These are phyloP conservation scores for Eulemur albifrons DNA, from an alignment of 2,797 vertebrate species.

Conservation along the genomic window DNA sequence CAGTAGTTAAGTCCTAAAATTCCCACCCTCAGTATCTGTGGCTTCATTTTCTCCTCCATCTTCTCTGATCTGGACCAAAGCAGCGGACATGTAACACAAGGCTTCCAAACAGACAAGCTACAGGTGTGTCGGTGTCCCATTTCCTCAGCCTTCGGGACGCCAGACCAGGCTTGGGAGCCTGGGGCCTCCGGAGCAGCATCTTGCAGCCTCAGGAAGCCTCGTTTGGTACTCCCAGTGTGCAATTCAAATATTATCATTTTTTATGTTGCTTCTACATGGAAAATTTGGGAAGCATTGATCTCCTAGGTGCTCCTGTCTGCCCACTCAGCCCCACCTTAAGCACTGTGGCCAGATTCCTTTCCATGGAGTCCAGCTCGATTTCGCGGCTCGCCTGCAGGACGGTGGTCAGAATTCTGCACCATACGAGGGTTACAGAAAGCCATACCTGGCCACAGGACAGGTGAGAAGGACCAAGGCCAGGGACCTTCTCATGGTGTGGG, in stretches of 20 bases:
- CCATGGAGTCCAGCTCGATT: fast-evolving
- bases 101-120: background rate
- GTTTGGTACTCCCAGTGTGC: background rate
- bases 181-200: background rate
- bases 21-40: background rate
- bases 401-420: background rate
- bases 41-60: background rate
- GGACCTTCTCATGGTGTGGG: background rate
- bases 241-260: background rate
- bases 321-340: background rate
- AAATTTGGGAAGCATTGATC: background rate
- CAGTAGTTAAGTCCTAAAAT: background rate
- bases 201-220: background rate
- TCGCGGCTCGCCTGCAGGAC: background rate
- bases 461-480: fast-evolving
- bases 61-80: background rate
- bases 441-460: background rate
- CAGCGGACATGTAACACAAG: background rate
- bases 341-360: background rate
- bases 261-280: background rate
- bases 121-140: background rate
- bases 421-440: background rate
- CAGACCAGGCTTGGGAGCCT: background rate
- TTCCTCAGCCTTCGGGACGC: fast-evolving
- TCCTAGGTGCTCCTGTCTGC: background rate